Percentiles rank a stretch among this genome's conserved stretches.
These are phyloP conservation scores for Dinocampus coccinellae DNA, from an alignment of 2,888 invertebrate genomes.

Conservation along the genomic window DNA sequence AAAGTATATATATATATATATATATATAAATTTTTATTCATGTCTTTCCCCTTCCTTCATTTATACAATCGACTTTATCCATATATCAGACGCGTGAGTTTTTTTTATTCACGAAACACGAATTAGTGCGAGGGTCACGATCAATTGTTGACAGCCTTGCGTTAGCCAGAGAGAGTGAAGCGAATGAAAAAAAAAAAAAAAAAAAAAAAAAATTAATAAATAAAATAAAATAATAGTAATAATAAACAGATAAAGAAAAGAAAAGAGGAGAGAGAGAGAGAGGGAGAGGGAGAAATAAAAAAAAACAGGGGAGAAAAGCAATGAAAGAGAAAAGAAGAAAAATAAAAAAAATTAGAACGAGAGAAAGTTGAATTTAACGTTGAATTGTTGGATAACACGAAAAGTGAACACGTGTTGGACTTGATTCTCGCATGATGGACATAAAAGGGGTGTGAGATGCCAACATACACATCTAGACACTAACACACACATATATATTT, in stretches of 20 bases:
- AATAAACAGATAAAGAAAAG: too few species aligned
- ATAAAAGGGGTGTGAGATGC: slow-evolving; percentile 42
- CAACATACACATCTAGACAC: slow-evolving; percentile 37
- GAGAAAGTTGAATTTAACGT: slow-evolving; percentile 40
- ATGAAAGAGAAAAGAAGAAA: slow-evolving; percentile 31
- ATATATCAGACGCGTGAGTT: slow-evolving; percentile 16
- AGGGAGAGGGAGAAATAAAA: slow-evolving; percentile 36
- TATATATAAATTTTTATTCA: slow-evolving; percentile 21
- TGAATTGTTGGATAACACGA: slow-evolving; percentile 49
- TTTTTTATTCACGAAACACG: slow-evolving; percentile 4
- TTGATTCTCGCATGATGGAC: slow-evolving; percentile 35
- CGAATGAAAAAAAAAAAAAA: too few species aligned
- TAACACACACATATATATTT: slow-evolving; percentile 23
- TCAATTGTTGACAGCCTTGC: not conserved
- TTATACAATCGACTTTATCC: slow-evolving; percentile 24
- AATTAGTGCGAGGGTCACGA: slow-evolving; percentile 20
- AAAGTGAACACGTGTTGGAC: slow-evolving; percentile 36
- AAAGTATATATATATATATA: too few species aligned
- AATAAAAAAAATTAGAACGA: slow-evolving; percentile 40
- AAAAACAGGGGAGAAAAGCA: too few species aligned
- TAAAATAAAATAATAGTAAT: too few species aligned
- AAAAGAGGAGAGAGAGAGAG: not conserved
- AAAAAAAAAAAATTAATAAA: too few species aligned
- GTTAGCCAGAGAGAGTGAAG: slow-evolving; percentile 25
- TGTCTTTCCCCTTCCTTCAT: not conserved